Evolutionary conservation across 2,888 invertebrate species (phyloP).

Genomic region (Lissocephala sabroskyi): DNA sequence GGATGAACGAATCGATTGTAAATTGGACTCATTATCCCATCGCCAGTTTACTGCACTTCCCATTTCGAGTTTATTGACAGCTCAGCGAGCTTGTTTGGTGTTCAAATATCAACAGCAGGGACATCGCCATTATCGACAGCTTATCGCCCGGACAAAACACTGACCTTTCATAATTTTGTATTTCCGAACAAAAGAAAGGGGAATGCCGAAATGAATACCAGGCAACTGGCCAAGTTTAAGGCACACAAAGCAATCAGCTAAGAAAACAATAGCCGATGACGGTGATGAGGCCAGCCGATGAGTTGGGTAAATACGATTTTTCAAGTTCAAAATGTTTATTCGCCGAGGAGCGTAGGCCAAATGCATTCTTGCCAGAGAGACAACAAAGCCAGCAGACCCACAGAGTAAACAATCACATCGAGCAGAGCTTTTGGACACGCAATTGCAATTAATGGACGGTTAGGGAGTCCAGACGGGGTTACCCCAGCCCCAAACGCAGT

Average conservation of each 20-base stretch:
- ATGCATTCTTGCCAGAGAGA: slow-evolving; percentile 54
- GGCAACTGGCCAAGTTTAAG: slow-evolving; percentile 1
- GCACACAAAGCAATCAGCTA: slow-evolving; percentile 56
- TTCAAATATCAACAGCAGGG: slow-evolving; percentile 58
- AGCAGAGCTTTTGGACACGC: slow-evolving; percentile 58
- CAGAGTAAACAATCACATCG: slow-evolving; percentile 43
- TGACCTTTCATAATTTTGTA: slow-evolving; percentile 23
- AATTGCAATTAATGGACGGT: slow-evolving; percentile 68
- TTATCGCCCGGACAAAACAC: slow-evolving; percentile 15
- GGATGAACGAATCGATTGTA: too few relatives aligned
- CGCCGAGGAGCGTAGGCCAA: slow-evolving; percentile 42
- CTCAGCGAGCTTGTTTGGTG: slow-evolving; percentile 50
- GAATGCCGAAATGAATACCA: not conserved
- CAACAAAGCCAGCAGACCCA: slow-evolving; percentile 9
- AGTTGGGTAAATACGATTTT: slow-evolving; percentile 61
- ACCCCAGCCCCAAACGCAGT: slow-evolving; percentile 22
- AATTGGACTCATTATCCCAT: slow-evolving; percentile 54
- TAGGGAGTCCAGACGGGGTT: slow-evolving; percentile 43
- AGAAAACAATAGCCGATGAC: slow-evolving; percentile 47
- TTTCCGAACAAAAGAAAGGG: too few relatives aligned
- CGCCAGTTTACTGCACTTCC: not conserved
- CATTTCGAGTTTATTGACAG: slow-evolving; percentile 29
- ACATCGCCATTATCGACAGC: not conserved
- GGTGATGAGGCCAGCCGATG: slow-evolving; percentile 59
- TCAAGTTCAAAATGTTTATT: slow-evolving; percentile 67